Evolutionary conservation across 2,113 vertebrate species (phyloP), one percentile per base, ranked within the genome.

Genomic region (Nicator chloris): DNA sequence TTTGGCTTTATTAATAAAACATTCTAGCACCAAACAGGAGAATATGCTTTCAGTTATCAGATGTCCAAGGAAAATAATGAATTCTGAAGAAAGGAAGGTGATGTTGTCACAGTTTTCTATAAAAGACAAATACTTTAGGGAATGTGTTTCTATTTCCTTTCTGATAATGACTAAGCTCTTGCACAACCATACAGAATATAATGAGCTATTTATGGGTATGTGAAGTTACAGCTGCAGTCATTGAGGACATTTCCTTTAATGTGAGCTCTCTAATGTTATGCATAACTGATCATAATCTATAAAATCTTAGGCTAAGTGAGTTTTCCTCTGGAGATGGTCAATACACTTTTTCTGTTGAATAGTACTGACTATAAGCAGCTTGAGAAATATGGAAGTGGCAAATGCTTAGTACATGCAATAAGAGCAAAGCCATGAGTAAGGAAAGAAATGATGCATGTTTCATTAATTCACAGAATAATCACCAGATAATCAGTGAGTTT

Each of bases 41-140:
- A 79, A 26, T 54, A 21, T 0, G 0, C 83, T 91, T 65, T 60
- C 53, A 28, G 47, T 85, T 92, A 63, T 81, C 75, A 69, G 78
- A 40, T 59, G 22, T 63, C 31, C 75, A 70, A 77, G 21, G 26
- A 82, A 88, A 88, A 56, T 21, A 23, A 35, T 63, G 35, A 86
- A 90, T 91, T 90, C 66, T 66, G 59, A 80, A 88, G 44, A 37
- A 93, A 93, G 35, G 15, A 40, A 71, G 57, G 44, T 35, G 40
- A 69, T 71, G 17, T 17, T 94, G 83, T 70, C 73, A 49, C 22
- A 33, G 6, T 53, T 95, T 95, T 90, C 69, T 90, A 72, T 77
- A 93, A 82, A 71, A 85, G 66, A 47, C 70, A 76, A 47, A 87
- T 72, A 51, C 64, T 71, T 85, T 35, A 79, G 75, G 85, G 81